These are phyloP conservation scores for Rhynchotus rufescens DNA, from an alignment of 2,797 vertebrate genomes.

Conservation along the genomic window DNA sequence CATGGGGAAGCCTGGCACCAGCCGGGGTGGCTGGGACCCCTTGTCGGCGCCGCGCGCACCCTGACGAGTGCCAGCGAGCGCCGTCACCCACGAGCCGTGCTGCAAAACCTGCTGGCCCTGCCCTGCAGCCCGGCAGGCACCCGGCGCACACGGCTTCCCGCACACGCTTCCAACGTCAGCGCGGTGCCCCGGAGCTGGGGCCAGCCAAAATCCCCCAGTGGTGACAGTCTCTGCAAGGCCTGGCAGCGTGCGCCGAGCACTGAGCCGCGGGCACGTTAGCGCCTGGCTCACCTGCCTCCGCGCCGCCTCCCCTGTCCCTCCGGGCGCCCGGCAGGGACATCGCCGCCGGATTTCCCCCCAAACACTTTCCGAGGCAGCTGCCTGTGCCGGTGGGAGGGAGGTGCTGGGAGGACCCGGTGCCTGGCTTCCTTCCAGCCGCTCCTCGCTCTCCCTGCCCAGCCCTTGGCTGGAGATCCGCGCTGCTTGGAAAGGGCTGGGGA, in stretches of 20 bases:
- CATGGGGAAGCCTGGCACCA: rapidly evolving
- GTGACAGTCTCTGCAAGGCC: rapidly evolving
- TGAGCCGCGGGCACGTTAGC: too few relatives aligned
- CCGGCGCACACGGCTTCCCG: not conserved
- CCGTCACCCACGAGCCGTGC: not conserved
- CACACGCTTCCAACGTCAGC: not conserved
- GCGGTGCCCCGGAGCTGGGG: not conserved
- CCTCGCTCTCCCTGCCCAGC: too few relatives aligned
- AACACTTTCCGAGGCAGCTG: not conserved
- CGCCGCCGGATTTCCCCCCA: rapidly evolving
- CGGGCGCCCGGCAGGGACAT: not conserved
- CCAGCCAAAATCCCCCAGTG: rapidly evolving
- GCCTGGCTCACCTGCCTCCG: not conserved
- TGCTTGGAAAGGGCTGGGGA: not conserved
- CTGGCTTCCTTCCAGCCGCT: not conserved
- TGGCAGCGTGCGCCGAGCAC: rapidly evolving
- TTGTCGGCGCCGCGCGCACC: rapidly evolving
- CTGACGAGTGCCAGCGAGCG: not conserved
- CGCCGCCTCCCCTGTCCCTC: not conserved
- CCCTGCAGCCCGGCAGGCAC: rapidly evolving
- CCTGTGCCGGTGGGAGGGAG: rapidly evolving
- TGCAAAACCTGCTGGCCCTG: not conserved
- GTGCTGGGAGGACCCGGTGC: rapidly evolving
- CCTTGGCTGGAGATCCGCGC: not conserved
- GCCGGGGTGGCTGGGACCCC: not conserved